Evolutionary conservation across 1,140 invertebrate genomes (phyloP).

Genomic region (Tetramorium parvispinum): DNA sequence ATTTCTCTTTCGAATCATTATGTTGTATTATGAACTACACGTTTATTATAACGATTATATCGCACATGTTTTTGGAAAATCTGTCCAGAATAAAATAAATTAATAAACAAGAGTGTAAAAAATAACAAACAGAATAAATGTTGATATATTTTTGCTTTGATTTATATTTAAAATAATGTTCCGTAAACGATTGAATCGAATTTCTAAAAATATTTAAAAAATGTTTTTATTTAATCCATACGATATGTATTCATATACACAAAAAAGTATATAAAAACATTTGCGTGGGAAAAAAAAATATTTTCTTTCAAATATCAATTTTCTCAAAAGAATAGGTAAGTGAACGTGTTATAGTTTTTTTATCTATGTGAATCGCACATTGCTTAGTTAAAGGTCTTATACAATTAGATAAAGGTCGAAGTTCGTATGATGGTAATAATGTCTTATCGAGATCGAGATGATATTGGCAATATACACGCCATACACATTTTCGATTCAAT

Average conservation of each 20-base stretch:
- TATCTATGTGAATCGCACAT: not conserved
- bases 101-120: slow-evolving; percentile 4
- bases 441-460: not conserved
- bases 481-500: slow-evolving; percentile 1
- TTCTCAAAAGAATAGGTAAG: not conserved
- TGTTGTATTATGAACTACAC: not conserved
- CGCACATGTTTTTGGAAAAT: not conserved
- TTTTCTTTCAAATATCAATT: too few species aligned
- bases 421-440: slow-evolving; percentile 10
- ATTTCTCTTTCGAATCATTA: not conserved
- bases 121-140: not conserved
- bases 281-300: not conserved
- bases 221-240: not conserved
- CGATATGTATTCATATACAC: not conserved
- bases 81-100: not conserved
- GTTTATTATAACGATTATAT: not conserved
- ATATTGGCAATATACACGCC: not conserved
- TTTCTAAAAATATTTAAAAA: not conserved
- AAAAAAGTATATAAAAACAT: not conserved
- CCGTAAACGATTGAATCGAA: not conserved
- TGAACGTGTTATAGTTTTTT: slow-evolving; percentile 30
- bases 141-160: not conserved
- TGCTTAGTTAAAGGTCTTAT: not conserved
- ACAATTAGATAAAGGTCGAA: slow-evolving; percentile 21
- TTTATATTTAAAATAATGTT: not conserved